A percentile compares a stretch with the other conserved stretches of the same genome.
Conservation (phyloP, 2,888 invertebrate genomes). For the Drosophila siamana region DNA sequence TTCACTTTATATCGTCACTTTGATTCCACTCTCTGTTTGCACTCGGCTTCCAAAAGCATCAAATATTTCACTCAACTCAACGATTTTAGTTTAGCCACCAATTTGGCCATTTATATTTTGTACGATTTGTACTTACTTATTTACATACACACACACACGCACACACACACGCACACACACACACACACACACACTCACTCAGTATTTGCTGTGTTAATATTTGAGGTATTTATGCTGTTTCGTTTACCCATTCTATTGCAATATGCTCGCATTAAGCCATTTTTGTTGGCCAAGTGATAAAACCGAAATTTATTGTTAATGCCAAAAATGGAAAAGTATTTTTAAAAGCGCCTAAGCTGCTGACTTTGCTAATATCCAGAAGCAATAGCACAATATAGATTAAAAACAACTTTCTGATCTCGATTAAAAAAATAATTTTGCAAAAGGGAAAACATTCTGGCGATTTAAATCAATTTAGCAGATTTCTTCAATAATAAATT, state of each 20-base stretch:
- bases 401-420: neutral
- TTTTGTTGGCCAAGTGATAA: constrained; percentile 15
- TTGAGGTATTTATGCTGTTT: constrained; percentile 25
- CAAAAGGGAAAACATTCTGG: no score
- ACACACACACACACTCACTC: constrained; percentile 8
- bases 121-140: neutral
- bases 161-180: constrained; percentile 4
- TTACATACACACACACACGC: constrained; percentile 5
- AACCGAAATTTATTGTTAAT: constrained; percentile 9
- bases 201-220: constrained; percentile 35
- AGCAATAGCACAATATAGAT: no score
- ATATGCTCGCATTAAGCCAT: constrained; percentile 7
- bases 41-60: constrained; percentile 7
- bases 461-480: no score
- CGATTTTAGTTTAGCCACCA: constrained; percentile 30
- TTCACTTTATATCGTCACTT: constrained; percentile 26
- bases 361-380: neutral
- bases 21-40: constrained; percentile 25
- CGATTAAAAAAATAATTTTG: neutral
- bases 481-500: no score
- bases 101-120: constrained; percentile 16
- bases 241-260: constrained; percentile 12
- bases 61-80: constrained; percentile 7
- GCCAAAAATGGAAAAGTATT: neutral
- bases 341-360: neutral